A percentile compares a stretch with the other conserved stretches of the same genome.
These are phyloP conservation scores for Seriola aureovittata DNA, from an alignment of 2,113 vertebrate genomes.

Conservation along the genomic window DNA sequence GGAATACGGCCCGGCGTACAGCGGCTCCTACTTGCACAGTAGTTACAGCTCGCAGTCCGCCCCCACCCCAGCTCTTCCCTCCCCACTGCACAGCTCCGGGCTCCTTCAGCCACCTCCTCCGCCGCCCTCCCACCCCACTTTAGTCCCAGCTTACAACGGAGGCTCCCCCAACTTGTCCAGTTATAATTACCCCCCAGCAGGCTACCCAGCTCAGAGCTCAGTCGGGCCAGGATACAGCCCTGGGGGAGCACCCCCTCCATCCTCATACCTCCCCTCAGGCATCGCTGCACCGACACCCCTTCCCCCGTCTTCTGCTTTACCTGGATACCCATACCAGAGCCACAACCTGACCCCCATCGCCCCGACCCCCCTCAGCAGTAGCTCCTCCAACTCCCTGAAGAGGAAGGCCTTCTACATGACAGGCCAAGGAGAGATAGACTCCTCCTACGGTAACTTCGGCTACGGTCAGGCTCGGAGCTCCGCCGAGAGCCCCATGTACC, in stretches of 20 bases:
- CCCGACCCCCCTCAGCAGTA: constrained; percentile 90
- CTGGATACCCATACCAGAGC: constrained; percentile 95
- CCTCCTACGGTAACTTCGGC: constrained; percentile 94
- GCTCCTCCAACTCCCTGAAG: constrained; percentile 94
- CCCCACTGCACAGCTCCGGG: constrained; percentile 94
- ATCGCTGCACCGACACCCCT: constrained; percentile 95
- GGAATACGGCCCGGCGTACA: constrained; percentile 96
- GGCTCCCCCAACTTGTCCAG: constrained; percentile 93
- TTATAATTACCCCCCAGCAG: constrained; percentile 95
- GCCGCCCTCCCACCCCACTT: constrained; percentile 85
- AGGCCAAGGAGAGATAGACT: constrained; percentile 94
- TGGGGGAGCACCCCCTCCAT: constrained; percentile 92
- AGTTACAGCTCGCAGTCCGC: constrained; percentile 92
- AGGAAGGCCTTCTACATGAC: constrained; percentile 98
- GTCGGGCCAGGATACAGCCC: constrained; percentile 95
- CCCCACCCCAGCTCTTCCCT: constrained; percentile 90
- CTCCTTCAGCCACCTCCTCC: constrained; percentile 92
- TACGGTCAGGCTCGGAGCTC: constrained; percentile 92
- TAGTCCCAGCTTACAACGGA: constrained; percentile 93
- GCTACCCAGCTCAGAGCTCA: constrained; percentile 92
- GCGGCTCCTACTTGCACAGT: constrained; percentile 94
- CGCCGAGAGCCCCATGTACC: constrained; percentile 95
- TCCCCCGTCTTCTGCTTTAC: constrained; percentile 91
- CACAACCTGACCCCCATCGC: constrained; percentile 94
- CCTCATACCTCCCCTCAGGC: constrained; percentile 95